Evolutionary conservation across 2,888 invertebrate genomes (phyloP), one percentile per base, ranked within the genome.

Genomic region (Tinea pellionella): DNA sequence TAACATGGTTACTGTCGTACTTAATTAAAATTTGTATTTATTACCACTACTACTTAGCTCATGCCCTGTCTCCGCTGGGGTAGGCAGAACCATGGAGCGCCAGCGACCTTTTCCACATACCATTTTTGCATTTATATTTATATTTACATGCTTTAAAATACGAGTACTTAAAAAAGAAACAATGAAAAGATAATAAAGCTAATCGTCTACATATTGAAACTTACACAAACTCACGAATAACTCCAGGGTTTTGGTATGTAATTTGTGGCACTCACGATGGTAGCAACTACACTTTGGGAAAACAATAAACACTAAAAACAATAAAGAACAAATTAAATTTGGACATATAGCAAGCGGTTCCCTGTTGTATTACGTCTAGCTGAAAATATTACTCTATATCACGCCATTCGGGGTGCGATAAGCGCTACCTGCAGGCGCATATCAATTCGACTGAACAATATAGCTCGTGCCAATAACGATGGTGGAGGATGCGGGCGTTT

Each of bases 261-360:
- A 75, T 73, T 73, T 68, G 69, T 70, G 68, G 69, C 70, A 72
- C 77, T 73, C 71, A 73, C 67, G 72, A 67, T 69, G 68, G 71
- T 68, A 66, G 71, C 13, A 71, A 75, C 71, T 84, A 84, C 85
- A 78, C 74, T 74, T 76, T 72, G 73, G 68, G 71, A 74, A 79
- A 80, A 81, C 80, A 78, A 82, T 80, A 77, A 83, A 81, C 82
- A 84, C 83, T 72, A 72, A 77, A 81, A 82, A 80, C 79, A 79
- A 82, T 80, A 80, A 78, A 77, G 75, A 80, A 76, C 75, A 75
- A 81, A 80, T 81, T 78, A 73, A 78, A 80, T 73, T 77, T 70
- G 78, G 77, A 78, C 79, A 77, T 77, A 70, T 69, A 73, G 66
- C 67, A 70, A 72, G 75, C 77, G 76, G 56, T 68, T 66, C 66